These are phyloP conservation scores for Hapalemur alaotrensis DNA, from an alignment of 2,797 vertebrate genomes.

Conservation along the genomic window DNA sequence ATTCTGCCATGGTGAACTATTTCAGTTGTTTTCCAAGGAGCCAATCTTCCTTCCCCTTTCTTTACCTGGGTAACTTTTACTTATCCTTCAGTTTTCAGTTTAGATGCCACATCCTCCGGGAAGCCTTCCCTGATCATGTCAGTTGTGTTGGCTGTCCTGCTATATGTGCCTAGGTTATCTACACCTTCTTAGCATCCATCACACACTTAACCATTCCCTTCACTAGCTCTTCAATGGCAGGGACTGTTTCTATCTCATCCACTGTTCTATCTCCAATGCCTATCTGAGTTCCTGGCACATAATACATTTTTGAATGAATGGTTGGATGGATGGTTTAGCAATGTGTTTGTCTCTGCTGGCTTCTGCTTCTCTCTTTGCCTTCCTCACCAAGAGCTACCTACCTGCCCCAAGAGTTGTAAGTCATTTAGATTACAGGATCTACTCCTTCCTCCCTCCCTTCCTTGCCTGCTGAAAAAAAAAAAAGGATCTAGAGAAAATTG, in stretches of 20 bases:
- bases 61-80: neutral
- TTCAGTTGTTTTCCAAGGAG: neutral
- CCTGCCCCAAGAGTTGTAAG: neutral
- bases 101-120: neutral
- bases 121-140: neutral
- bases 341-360: neutral
- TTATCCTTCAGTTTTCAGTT: neutral
- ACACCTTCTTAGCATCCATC: neutral
- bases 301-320: neutral
- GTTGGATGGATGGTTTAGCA: neutral
- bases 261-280: neutral
- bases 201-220: neutral
- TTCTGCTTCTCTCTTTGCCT: slow-evolving; percentile 6
- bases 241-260: neutral
- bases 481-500: neutral
- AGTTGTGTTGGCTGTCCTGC: neutral
- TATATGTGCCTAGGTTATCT: slow-evolving; percentile 10
- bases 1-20: neutral
- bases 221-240: neutral
- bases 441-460: too few relatives aligned
- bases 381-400: neutral
- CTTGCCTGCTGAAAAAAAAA: too few relatives aligned
- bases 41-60: neutral
- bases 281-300: neutral
- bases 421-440: neutral